A percentile compares a stretch with the other conserved stretches of the same genome.
These are phyloP conservation scores for Halisarca cf. caerulea DNA, from an alignment of 37 sponge, comb jelly and placozoan genomes.

Conservation along the genomic window DNA sequence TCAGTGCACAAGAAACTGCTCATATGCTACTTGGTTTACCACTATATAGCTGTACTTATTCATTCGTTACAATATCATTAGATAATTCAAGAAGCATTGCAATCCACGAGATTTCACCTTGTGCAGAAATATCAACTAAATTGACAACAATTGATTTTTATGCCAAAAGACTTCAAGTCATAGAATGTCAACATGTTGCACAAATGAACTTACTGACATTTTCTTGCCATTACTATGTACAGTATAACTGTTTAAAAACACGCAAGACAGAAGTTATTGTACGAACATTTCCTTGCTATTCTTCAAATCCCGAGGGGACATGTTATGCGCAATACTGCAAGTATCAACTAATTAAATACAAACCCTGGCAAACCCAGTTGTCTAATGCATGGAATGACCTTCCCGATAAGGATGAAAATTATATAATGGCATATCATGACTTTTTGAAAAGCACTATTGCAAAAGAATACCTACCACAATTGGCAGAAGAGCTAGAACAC, in stretches of 20 bases:
- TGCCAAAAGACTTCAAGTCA: not conserved
- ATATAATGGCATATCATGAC: not conserved
- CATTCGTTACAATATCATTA: constrained; percentile 14
- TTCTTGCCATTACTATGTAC: not conserved
- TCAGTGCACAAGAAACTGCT: constrained; percentile 42
- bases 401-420: not conserved
- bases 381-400: not conserved
- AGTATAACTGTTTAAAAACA: not conserved
- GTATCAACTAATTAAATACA: constrained; percentile 22
- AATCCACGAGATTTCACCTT: not conserved
- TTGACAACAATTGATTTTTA: not conserved
- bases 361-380: not conserved
- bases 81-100: not conserved
- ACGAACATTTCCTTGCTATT: constrained; percentile 35
- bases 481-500: not conserved
- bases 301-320: constrained; percentile 13
- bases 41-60: not conserved
- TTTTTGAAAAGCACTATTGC: not conserved
- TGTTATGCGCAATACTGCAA: constrained; percentile 16
- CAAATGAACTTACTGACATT: not conserved
- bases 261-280: constrained; percentile 11
- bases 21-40: constrained; percentile 29
- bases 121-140: not conserved
- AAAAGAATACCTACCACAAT: not conserved
- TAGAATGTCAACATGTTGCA: too few species aligned